Conservation (phyloP, 1,140 invertebrate genomes). For the Plutomurus gul region DNA sequence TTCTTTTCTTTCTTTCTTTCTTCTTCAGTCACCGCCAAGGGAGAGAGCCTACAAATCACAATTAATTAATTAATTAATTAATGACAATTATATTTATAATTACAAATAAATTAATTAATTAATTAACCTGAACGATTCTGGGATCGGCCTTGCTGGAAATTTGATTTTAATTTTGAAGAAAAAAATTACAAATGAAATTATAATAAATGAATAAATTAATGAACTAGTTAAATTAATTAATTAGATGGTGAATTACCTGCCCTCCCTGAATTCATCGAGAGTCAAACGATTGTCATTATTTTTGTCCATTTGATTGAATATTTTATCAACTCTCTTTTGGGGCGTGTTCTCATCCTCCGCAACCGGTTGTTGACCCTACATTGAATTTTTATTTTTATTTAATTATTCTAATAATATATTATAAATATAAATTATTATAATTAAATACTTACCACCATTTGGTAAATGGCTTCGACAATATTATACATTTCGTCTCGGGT, state of each 20-base stretch:
- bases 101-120: neutral
- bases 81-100: neutral
- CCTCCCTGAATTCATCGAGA: slow-evolving; percentile 96
- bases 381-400: too few species aligned
- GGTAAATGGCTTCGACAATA: slow-evolving; percentile 98
- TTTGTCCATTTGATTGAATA: slow-evolving; percentile 98
- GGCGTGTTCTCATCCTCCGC: slow-evolving; percentile 93
- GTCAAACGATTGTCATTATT: slow-evolving; percentile 97
- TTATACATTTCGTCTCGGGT: slow-evolving; percentile 98
- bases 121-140: slow-evolving; percentile 85
- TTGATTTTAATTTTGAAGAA: too few species aligned
- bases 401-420: too few species aligned
- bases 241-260: too few species aligned
- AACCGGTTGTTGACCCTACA: slow-evolving; percentile 86
- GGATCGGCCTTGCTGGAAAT: slow-evolving; percentile 99
- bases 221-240: too few species aligned
- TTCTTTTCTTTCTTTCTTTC: neutral
- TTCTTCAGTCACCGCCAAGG: neutral
- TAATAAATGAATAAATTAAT: too few species aligned
- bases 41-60: neutral
- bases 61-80: neutral
- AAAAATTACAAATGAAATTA: too few species aligned
- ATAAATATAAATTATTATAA: too few species aligned
- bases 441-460: slow-evolving; percentile 67
- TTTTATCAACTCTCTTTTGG: slow-evolving; percentile 94